Percentiles rank a stretch among this genome's conserved stretches.
phyloP scores from a whole-genome alignment of 2,888 invertebrate genomes.

The Dryococelus australis region DNA sequence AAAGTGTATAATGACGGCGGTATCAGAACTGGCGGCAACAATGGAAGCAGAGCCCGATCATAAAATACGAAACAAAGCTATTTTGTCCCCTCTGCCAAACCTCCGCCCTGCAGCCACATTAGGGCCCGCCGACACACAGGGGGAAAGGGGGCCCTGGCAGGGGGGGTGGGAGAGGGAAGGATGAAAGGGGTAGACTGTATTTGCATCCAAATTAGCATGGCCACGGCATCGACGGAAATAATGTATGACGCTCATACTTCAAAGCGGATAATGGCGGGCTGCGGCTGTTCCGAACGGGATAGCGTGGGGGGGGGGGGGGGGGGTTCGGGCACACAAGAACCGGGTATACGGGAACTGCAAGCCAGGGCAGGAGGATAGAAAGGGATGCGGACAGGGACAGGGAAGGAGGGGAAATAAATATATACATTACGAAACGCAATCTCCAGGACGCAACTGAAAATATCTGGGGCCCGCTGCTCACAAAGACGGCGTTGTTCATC shows the following conservation, averaged over 20 bases:
- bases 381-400: neutral
- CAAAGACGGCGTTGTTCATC: neutral
- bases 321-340: neutral
- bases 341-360: neutral
- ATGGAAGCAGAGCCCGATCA: neutral
- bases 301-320: neutral
- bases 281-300: constrained; percentile 32
- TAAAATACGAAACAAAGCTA: constrained; percentile 21
- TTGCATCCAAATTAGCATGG: constrained; percentile 44
- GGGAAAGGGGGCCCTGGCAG: neutral
- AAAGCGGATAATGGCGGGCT: constrained; percentile 40
- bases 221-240: constrained; percentile 38
- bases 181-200: constrained; percentile 30
- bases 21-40: neutral
- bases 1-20: neutral
- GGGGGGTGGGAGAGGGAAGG: neutral
- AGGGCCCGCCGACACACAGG: neutral
- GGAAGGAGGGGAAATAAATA: neutral
- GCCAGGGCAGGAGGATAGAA: neutral
- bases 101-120: constrained; percentile 26
- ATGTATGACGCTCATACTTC: constrained; percentile 42
- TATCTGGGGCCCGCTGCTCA: neutral
- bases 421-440: neutral
- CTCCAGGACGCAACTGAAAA: neutral
- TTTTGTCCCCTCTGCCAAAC: constrained; percentile 3